These are phyloP conservation scores for Thalassophryne amazonica DNA, from an alignment of 2,797 vertebrate genomes.

Conservation along the genomic window DNA sequence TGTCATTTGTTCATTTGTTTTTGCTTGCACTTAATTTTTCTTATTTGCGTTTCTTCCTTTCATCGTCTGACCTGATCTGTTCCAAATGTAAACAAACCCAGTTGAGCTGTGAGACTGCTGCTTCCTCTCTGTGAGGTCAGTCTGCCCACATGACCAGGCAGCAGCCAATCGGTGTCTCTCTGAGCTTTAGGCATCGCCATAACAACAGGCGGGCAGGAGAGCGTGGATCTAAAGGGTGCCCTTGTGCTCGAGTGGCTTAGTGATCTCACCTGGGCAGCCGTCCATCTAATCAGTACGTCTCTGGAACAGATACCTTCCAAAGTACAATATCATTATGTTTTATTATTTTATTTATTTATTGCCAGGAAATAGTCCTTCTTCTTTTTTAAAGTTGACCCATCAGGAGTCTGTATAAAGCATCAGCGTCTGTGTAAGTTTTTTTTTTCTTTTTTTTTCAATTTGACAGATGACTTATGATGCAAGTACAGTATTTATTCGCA, in stretches of 20 bases:
- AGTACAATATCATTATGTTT: neutral
- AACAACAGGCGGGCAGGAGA: conserved; percentile 41
- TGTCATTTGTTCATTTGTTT: no score
- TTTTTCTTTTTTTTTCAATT: no score
- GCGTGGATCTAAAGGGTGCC: conserved; percentile 41
- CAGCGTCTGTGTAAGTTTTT: no score
- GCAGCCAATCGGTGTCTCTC: conserved; percentile 46
- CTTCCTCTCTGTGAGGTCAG: conserved; percentile 36
- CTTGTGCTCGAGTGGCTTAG: conserved; percentile 57
- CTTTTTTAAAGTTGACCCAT: no score
- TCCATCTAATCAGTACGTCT: conserved; percentile 38
- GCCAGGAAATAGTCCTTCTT: no score
- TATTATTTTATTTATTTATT: no score
- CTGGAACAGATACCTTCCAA: conserved; percentile 3
- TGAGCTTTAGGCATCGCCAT: conserved; percentile 46
- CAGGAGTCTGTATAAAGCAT: no score
- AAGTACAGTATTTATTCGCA: no score
- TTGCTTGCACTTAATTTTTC: no score
- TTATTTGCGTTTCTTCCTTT: neutral
- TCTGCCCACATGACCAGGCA: conserved; percentile 41
- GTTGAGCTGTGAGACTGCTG: conserved; percentile 42
- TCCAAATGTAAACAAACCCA: conserved; percentile 66
- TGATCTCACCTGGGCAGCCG: conserved; percentile 55
- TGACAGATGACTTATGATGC: no score
- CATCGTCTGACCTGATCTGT: conserved; percentile 3